Evolutionary conservation across 2,888 invertebrate species (phyloP).

Genomic region (Drosophila niveifrons): DNA sequence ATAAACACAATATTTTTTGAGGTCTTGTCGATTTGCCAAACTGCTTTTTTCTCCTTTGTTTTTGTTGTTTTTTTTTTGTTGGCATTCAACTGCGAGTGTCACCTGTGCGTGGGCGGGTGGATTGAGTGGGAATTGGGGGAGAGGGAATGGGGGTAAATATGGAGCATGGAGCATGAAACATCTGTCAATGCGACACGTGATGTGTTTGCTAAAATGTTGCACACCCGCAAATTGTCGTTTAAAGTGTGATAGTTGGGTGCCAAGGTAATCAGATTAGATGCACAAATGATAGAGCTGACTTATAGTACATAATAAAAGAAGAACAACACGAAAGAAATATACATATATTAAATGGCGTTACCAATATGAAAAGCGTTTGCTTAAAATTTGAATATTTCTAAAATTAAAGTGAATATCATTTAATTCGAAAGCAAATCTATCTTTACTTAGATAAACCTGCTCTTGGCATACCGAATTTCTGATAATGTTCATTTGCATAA

Average conservation of each 20-base stretch:
- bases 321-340: not conserved
- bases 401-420: too few relatives aligned
- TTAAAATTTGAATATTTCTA: too few relatives aligned
- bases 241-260: slow-evolving; percentile 60
- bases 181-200: slow-evolving; percentile 66
- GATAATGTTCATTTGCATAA: not conserved
- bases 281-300: slow-evolving; percentile 48
- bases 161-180: slow-evolving; percentile 43
- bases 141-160: slow-evolving; percentile 7
- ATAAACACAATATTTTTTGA: slow-evolving; percentile 16
- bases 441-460: too few relatives aligned
- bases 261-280: slow-evolving; percentile 63
- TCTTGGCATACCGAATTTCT: not conserved
- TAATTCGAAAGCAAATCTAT: not conserved
- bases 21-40: slow-evolving; percentile 59
- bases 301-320: not conserved
- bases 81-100: slow-evolving; percentile 26
- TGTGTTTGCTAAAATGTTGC: slow-evolving; percentile 49
- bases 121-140: not conserved
- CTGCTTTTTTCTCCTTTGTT: slow-evolving; percentile 25
- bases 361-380: too few relatives aligned
- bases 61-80: not conserved
- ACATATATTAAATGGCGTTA: not conserved
- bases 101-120: slow-evolving; percentile 39
- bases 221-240: slow-evolving; percentile 54